Evolutionary conservation across 2,888 invertebrate genomes (phyloP), one percentile per base, ranked within the genome.

Genomic region (Thera obeliscata): DNA sequence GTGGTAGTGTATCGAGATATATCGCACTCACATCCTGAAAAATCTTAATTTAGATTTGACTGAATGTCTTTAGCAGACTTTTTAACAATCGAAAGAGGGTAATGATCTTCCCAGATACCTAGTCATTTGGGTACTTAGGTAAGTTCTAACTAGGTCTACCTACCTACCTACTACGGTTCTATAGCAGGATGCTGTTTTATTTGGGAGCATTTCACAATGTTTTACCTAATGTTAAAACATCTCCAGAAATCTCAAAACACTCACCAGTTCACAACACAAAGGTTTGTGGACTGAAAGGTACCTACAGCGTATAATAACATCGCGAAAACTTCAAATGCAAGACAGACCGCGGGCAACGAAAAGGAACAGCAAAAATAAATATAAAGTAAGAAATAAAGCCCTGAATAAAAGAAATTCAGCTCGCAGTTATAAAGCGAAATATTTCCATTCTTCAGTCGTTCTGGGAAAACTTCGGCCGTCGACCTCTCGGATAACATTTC

Each of bases 41-140:
- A 56, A 52, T 63, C 56, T 52, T 50, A 54, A 61, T 62, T 67
- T 66, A 70, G 67, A 67, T 66, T 22, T 22, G 22, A 22, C 22
- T 62, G 56, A 57, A 74, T 74, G 61, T 58, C 65, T 73, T 71
- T 71, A 57, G 62, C 74, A 74, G 73, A 61, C 62, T 57, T 63
- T 48, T 22, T 12, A 55, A 54, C 46, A 9, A 64, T 35, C 46
- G 35, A 56, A 56, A 9, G 12, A 56, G 12, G 46, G 36, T 49
- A 46, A 63, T 49, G 35, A 57, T 38, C 33, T 38, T 65, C 12
- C 43, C 38, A 65, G 49, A 8, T 7, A 65, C 41, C 8, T 7
- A 3, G 8, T 52, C 33, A 33, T 52, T 33, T 33, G 52, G 22
- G 22, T 22, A 22, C 22, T 22, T 22, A 22, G 22, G 22, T 22